A percentile compares a stretch with the other conserved stretches of the same genome.
Evolutionary conservation across 2,113 vertebrate species (phyloP).

Genomic region (Ciconia maguari): DNA sequence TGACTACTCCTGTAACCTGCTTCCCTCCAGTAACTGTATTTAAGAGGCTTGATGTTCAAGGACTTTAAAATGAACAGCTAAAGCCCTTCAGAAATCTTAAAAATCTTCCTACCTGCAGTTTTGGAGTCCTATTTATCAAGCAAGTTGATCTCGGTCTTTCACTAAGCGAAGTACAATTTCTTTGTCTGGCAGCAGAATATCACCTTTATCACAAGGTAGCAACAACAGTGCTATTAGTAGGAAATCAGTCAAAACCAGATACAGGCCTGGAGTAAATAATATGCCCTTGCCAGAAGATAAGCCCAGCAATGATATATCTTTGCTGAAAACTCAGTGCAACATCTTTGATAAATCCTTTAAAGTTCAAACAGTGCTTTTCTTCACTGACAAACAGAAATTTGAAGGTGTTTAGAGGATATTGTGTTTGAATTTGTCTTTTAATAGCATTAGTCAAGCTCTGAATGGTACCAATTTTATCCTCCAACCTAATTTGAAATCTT

Average conservation of each 20-base stretch:
- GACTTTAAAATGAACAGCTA: conserved; percentile 68
- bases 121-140: conserved; percentile 82
- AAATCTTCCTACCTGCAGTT: conserved; percentile 70
- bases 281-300: not conserved
- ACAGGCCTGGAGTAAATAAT: not conserved
- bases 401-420: conserved; percentile 67
- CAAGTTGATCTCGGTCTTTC: conserved; percentile 35
- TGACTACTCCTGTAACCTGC: conserved; percentile 63
- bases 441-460: conserved; percentile 75
- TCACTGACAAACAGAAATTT: conserved; percentile 76
- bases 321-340: conserved; percentile 72
- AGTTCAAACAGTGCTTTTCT: conserved; percentile 81
- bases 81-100: conserved; percentile 62
- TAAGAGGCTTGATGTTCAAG: conserved; percentile 78
- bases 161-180: conserved; percentile 68
- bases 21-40: conserved; percentile 65
- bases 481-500: conserved; percentile 76
- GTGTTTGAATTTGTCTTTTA: conserved; percentile 83
- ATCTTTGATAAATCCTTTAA: conserved; percentile 77
- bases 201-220: not conserved
- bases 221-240: not conserved
- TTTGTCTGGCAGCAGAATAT: conserved; percentile 81
- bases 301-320: conserved; percentile 16
- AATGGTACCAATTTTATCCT: conserved; percentile 75
- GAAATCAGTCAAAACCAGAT: not conserved